phyloP scores from a whole-genome alignment of 2,797 vertebrate species.

The Babyrousa celebensis region DNA sequence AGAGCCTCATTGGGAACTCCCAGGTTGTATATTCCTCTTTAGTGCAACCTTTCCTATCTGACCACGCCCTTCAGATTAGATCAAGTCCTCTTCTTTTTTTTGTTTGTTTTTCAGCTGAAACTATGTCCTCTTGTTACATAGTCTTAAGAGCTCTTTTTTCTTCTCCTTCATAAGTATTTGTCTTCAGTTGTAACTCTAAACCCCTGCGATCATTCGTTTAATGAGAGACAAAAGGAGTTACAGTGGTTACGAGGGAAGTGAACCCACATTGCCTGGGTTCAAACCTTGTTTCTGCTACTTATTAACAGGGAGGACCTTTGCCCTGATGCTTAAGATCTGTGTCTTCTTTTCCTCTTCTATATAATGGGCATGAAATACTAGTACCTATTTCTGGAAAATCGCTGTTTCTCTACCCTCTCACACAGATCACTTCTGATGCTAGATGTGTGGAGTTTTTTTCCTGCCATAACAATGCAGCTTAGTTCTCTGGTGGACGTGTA shows the following conservation, averaged over 20 bases:
- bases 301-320: not conserved
- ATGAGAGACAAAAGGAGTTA: not conserved
- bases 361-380: not conserved
- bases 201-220: not conserved
- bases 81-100: not conserved
- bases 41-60: not conserved
- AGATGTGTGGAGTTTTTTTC: not conserved
- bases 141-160: not conserved
- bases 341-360: slow-evolving; percentile 10
- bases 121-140: not conserved
- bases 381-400: not conserved
- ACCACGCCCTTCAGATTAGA: not conserved
- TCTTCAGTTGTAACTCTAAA: not conserved
- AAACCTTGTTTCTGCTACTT: not conserved
- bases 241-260: not conserved
- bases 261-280: not conserved
- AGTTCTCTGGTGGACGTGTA: not conserved
- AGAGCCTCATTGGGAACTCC: too few relatives aligned
- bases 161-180: not conserved
- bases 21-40: slow-evolving; percentile 17
- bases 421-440: not conserved
- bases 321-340: not conserved
- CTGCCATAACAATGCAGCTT: not conserved
- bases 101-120: too few relatives aligned
- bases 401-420: not conserved